Base-by-base conservation (phyloP, 1,140 invertebrate species). In the Trachymyrmex septentrionalis region DNA sequence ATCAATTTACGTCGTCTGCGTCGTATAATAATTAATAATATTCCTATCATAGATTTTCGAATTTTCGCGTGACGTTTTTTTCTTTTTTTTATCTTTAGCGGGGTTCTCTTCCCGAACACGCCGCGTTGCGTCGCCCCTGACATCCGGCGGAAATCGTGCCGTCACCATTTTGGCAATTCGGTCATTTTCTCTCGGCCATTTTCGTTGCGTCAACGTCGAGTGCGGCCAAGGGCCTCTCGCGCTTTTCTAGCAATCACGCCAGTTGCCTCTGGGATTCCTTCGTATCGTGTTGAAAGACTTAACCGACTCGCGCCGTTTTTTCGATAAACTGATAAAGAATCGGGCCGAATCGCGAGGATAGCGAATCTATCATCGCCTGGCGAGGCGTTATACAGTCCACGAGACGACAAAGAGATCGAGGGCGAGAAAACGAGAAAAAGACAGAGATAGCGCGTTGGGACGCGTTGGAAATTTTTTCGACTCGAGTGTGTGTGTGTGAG, bases 161-260 rank as follows among this genome's bases (percentile, higher is more conserved):
- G 57, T 72, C 57, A 90, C 94, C 94, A 94, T 94, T 87, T 94
- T 94, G 90, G 89, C 85, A 92, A 86, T 87, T 91, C 88, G 75
- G 34, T 75, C n/a, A n/a, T n/a, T n/a, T n/a, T n/a, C 53, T 73
- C 90, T 93, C 94, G 90, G 93, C 94, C 94, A 95, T 95, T 95
- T 94, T 92, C 92, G 93, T 94, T 94, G 92, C 93, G 93, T 92
- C 92, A 92, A 94, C 93, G 92, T 93, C 92, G 44, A 93, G 92
- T 92, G 90, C 86, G 89, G 91, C 88, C 80, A 85, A 88, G 89
- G 87, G 88, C 81, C 93, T 92, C 90, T 91, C 88, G 87, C 73
- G 84, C 80, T 90, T 82, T 91, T 84, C 72, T 87, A 84, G 71
- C 87, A 82, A 34, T 81, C 67, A 71, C 86, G 85, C 67, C 66